Base-by-base conservation (phyloP, 1,140 invertebrate genomes). In the Bombus affinis region DNA sequence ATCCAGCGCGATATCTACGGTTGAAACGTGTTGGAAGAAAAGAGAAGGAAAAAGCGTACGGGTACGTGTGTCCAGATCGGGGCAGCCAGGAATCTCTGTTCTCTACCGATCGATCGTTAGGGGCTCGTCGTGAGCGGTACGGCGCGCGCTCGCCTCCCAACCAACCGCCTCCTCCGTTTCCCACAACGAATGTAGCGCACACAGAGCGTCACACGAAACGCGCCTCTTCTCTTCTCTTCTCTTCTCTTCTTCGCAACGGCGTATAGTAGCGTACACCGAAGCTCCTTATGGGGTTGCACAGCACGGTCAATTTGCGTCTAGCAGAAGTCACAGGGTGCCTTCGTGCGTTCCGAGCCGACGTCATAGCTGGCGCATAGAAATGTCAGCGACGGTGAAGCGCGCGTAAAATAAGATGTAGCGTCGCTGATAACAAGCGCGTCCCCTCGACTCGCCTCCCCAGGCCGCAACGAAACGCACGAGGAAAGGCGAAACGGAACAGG, bases 341-440 rank as follows among this genome's bases (percentile, higher is more conserved):
- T 91, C 92, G 90, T 92, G 91, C 84, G 77, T 87, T 81, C 85
- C 81, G 81, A 86, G 92, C 93, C 94, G 94, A 94, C 93, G 94
- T 95, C 94, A 95, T 95, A 95, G 94, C 86, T 91, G 86, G 91
- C 88, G 94, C 94, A 95, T 95, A 95, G 94, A 95, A 95, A 94
- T 94, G 94, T 95, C 94, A 90, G 91, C 85, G 85, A 88, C 86
- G 83, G 88, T 92, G 93, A 95, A 93, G 93, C 92, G 89, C 92
- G 93, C 92, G 94, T 94, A 94, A 95, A 95, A 95, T 95, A 95
- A 95, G 94, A 95, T 95, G 94, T 95, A 94, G 92, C 94, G 91
- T 93, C 92, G 92, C 93, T 95, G 94, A 95, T 95, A 95, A 95
- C 93, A 93, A 93, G 92, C 90, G 80, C 71, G 59, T 57, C 66